A percentile compares a stretch with the other conserved stretches of the same genome.
Conservation (phyloP, 2,113 vertebrate genomes). For the Scophthalmus maximus region DNA sequence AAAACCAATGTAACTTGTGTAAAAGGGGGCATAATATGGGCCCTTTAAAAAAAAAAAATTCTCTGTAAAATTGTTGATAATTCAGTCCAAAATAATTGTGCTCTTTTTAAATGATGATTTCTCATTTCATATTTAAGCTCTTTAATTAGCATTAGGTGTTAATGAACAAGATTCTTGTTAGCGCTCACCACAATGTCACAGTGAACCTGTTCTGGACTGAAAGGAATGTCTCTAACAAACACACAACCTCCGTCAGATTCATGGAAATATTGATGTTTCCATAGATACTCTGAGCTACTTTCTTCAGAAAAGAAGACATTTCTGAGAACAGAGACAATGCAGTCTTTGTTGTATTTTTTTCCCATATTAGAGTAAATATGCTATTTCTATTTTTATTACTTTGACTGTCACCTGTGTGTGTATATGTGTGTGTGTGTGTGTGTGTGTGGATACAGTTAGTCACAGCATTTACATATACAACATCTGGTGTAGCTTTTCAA, state of each 20-base stretch:
- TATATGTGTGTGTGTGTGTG: no score
- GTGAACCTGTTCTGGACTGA: slow-evolving; percentile 29
- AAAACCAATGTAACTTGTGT: no score
- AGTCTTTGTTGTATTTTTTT: no score
- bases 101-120: not conserved
- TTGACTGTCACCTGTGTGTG: no score
- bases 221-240: slow-evolving; percentile 41
- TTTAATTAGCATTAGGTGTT: slow-evolving; percentile 41
- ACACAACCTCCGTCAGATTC: slow-evolving; percentile 23
- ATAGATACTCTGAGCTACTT: slow-evolving; percentile 51
- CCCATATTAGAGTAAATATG: no score
- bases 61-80: not conserved
- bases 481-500: no score
- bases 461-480: no score
- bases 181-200: slow-evolving; percentile 42
- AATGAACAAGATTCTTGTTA: slow-evolving; percentile 52
- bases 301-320: slow-evolving; percentile 27
- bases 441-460: no score
- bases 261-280: slow-evolving; percentile 45
- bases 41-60: no score
- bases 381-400: no score
- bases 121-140: not conserved
- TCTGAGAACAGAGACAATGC: slow-evolving; percentile 23
- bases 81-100: no score
- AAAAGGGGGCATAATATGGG: no score